phyloP scores from a whole-genome alignment of 2,797 vertebrate genomes.

The Diplodus sargus region DNA sequence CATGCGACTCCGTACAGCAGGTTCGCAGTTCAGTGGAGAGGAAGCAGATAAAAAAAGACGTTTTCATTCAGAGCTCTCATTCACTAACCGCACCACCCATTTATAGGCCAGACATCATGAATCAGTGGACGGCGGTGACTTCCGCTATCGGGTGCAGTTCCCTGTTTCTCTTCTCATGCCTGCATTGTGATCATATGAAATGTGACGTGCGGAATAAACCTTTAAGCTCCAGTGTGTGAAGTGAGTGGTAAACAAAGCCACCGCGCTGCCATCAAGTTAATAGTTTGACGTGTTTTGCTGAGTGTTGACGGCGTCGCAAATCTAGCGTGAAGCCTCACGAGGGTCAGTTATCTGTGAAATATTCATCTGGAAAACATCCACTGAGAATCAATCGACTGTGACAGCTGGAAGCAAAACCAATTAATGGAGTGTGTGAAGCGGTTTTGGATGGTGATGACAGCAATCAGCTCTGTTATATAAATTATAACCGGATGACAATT shows the following conservation, averaged over 20 bases:
- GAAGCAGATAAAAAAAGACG: constrained; percentile 16
- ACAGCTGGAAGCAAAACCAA: constrained; percentile 7
- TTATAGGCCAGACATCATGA: constrained; percentile 24
- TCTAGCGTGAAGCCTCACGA: constrained; percentile 26
- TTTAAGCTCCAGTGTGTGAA: background rate
- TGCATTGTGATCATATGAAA: background rate
- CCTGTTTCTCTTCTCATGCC: constrained; percentile 14
- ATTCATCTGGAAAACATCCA: constrained; percentile 30
- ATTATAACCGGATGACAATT: background rate
- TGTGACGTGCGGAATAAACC: background rate
- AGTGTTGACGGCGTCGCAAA: background rate
- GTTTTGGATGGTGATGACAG: constrained; percentile 13
- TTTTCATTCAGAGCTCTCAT: constrained; percentile 48
- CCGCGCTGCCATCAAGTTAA: background rate
- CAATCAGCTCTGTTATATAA: accelerated
- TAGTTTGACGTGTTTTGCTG: constrained; percentile 13
- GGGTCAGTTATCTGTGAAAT: constrained; percentile 19
- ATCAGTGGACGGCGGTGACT: constrained; percentile 32
- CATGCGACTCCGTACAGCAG: constrained; percentile 11
- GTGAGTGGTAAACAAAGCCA: background rate
- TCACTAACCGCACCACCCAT: constrained; percentile 25
- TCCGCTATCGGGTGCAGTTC: constrained; percentile 24
- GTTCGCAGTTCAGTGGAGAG: constrained; percentile 2
- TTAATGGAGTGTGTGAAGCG: constrained; percentile 8
- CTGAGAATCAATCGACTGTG: constrained; percentile 15